Evolutionary conservation across 2,797 vertebrate species (phyloP).

Genomic region (Psittacula echo): DNA sequence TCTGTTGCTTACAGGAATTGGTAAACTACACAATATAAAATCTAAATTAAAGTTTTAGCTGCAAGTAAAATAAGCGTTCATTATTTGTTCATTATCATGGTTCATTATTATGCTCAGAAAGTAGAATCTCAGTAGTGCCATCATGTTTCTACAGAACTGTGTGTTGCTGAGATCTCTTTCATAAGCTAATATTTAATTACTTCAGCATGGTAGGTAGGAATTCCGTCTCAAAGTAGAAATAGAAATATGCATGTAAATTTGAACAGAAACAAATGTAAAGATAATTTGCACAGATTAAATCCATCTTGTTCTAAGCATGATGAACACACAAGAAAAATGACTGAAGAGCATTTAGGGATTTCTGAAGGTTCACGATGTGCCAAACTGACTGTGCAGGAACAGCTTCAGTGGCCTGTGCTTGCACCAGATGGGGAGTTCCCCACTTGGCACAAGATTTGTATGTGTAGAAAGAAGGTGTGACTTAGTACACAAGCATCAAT

Average conservation of each 20-base stretch:
- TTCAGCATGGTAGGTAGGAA: not conserved
- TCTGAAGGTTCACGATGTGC: not conserved
- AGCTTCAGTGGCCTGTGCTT: not conserved
- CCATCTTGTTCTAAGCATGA: not conserved
- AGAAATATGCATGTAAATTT: not conserved
- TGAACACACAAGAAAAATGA: not conserved
- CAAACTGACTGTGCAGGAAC: not conserved
- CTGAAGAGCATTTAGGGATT: fast-evolving
- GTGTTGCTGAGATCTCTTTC: not conserved
- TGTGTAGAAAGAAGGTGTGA: not conserved
- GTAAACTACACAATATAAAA: not conserved
- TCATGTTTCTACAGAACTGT: not conserved
- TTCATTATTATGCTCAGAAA: conserved; percentile 2
- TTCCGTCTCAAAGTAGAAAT: not conserved
- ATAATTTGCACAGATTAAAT: not conserved
- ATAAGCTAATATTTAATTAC: not conserved
- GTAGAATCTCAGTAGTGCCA: not conserved
- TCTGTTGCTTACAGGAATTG: not conserved
- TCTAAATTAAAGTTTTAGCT: conserved; percentile 9
- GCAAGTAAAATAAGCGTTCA: not conserved
- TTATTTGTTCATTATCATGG: conserved; percentile 5
- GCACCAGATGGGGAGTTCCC: not conserved
- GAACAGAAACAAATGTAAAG: not conserved
- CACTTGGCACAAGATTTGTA: not conserved
- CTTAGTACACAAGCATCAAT: not conserved